These are phyloP conservation scores for Lepidotrigona ventralis DNA, from an alignment of 1,140 invertebrate genomes.

Conservation along the genomic window DNA sequence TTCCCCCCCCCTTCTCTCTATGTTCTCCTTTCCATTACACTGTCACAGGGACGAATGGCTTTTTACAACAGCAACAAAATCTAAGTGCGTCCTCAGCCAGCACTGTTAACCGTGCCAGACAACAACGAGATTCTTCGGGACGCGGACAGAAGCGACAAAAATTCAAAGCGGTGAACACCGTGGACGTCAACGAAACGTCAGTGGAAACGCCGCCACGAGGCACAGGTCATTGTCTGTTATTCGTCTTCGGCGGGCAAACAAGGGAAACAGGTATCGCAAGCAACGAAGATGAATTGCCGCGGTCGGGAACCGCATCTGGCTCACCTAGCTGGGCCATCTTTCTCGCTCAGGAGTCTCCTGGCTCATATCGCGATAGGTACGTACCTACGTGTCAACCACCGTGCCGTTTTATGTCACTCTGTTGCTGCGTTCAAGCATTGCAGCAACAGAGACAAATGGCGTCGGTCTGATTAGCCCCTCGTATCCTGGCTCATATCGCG, in stretches of 20 bases:
- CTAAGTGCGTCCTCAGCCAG: not conserved
- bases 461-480: too few species aligned
- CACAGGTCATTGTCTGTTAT: conserved; percentile 37
- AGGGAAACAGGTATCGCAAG: conserved; percentile 44
- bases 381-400: conserved; percentile 30
- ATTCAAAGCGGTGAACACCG: not conserved
- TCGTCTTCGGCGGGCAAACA: conserved; percentile 41
- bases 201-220: not conserved
- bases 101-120: not conserved
- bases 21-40: not conserved
- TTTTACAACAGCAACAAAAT: not conserved
- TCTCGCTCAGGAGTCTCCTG: conserved; percentile 31
- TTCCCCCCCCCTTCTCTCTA: not conserved
- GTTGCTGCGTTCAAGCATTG: conserved; percentile 33
- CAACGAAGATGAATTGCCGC: conserved; percentile 48
- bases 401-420: conserved; percentile 50
- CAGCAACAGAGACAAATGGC: conserved; percentile 53
- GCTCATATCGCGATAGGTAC: conserved; percentile 56
- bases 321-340: conserved; percentile 27
- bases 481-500: conserved; percentile 48
- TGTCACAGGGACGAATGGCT: not conserved
- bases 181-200: not conserved
- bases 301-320: conserved; percentile 47
- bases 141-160: not conserved
- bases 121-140: too few species aligned